A percentile compares a stretch with the other conserved stretches of the same genome.
These are phyloP conservation scores for Ophion costatus DNA, from an alignment of 2,888 invertebrate species.

Conservation along the genomic window DNA sequence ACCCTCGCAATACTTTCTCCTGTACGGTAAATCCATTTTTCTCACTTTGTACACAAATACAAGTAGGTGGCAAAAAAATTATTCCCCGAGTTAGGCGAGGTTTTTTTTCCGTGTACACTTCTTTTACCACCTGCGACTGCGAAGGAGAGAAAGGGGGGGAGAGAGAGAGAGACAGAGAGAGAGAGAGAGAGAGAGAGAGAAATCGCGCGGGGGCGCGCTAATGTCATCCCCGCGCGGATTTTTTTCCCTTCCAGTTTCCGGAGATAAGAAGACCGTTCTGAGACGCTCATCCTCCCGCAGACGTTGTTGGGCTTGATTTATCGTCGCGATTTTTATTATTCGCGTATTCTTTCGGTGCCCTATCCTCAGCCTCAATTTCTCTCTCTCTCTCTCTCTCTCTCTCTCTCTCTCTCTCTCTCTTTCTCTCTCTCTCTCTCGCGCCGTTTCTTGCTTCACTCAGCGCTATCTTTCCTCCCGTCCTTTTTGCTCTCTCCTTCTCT, in stretches of 20 bases:
- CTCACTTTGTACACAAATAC: not conserved
- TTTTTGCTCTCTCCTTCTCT: conserved; percentile 25
- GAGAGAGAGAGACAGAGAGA: not conserved
- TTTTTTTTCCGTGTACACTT: not conserved
- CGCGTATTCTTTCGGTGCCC: conserved; percentile 72
- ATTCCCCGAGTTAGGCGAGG: not conserved
- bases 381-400: conserved; percentile 11
- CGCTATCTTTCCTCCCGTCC: conserved; percentile 18
- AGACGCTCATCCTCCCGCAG: conserved; percentile 71
- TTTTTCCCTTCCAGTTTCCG: conserved; percentile 62
- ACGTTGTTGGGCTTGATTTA: conserved; percentile 80
- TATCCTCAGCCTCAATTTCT: conserved; percentile 25
- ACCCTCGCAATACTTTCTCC: too few species aligned
- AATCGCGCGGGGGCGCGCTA: conserved; percentile 81
- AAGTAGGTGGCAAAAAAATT: not conserved
- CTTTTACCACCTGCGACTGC: not conserved
- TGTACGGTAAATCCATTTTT: not conserved
- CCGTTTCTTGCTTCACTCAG: not conserved
- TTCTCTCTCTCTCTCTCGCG: not conserved
- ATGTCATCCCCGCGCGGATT: conserved; percentile 78
- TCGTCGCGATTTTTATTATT: conserved; percentile 83
- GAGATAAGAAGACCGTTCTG: conserved; percentile 81
- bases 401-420: conserved; percentile 27
- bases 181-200: conserved; percentile 61
- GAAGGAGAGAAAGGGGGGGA: not conserved